Evolutionary conservation across 2,888 invertebrate species (phyloP), one percentile per base, ranked within the genome.

Genomic region (Cephus rjabovi): DNA sequence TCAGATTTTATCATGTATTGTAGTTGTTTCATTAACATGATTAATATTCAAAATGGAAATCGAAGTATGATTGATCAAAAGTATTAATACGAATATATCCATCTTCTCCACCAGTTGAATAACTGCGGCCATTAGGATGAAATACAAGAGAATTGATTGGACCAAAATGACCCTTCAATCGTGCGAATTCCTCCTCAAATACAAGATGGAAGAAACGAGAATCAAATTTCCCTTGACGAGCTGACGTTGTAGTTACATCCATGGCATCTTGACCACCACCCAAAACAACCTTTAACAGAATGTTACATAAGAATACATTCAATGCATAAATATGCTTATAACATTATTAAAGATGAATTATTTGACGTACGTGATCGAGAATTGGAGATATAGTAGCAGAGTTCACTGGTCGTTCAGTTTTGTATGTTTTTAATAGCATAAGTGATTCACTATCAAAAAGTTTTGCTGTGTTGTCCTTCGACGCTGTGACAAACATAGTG

Each of bases 181-280:
- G 92, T 0, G 94, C 96, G 89, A 96, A 96, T 90, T 96, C 96
- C 87, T 96, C 95, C 89, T 96, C 96, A 88, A 95, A 96, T 37
- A 96, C 93, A 77, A 95, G 89, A 87, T 96, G 95, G 90, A 94
- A 96, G 89, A 96, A 95, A 76, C 92, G 96, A 12, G 96, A 98
- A 91, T 99, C 99, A 91, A 99, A 99, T 93, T 99, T 99, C 76
- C 99, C 99, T 81, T 97, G 95, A 86, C 97, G 94, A 0, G 98
- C 95, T 0, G 98, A 97, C 0, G 98, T 99, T 1, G 98, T 98
- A 73, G 98, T 98, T 79, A 99, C 99, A 89, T 98, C 98, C 97
- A 99, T 99, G 79, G 99, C 99, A 92, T 99, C 99, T 93, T 99
- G 99, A 87, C 99, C 99, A 92, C 99, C 99, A 80, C 99, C 99